Evolutionary conservation across 2,888 invertebrate species (phyloP), one percentile per base, ranked within the genome.

Genomic region (Drosophila anomalipes): DNA sequence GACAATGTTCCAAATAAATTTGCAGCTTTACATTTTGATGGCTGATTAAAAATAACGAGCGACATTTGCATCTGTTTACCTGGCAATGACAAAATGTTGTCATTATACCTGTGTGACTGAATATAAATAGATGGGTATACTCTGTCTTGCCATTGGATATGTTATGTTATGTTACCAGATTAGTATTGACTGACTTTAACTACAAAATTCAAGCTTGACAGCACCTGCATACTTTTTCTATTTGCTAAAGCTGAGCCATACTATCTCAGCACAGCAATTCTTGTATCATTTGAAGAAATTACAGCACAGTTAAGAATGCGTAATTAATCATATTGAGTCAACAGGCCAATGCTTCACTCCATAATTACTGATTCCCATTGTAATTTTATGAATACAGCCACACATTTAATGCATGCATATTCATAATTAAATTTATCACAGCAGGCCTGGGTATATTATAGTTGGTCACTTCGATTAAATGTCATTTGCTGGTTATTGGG

Each of bases 1-100:
- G 28, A 47, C 57, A 37, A 52, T 77, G 77, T 35, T 65, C 53
- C 44, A 61, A 44, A 54, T 77, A 59, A 65, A 75, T 67, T 65
- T 65, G 44, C 49, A 53, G 49, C 66, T 65, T 72, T 79, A 79
- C 73, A 90, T 86, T 83, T 79, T 82, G 74, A 83, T 86, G 72
- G 70, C 86, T 79, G 89, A 86, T 87, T 88, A 86, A 86, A 90
- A 79, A 74, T 82, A 88, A 82, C 74, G 78, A 81, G 74, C 71
- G 52, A 65, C 75, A 73, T 71, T 78, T 88, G 76, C 70, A 64
- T 69, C 39, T 86, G 80, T 73, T 81, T 82, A 82, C 73, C 75
- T 74, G 69, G 37, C 69, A 69, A 49, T 54, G 71, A 56, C 53
- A 61, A 57, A 61, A 30, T 62, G 52, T 28, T 26, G 26, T 32